Percentiles rank a stretch among this genome's conserved stretches.
phyloP scores from a whole-genome alignment of 1,140 invertebrate species.

The Pogonomyrmex barbatus region DNA sequence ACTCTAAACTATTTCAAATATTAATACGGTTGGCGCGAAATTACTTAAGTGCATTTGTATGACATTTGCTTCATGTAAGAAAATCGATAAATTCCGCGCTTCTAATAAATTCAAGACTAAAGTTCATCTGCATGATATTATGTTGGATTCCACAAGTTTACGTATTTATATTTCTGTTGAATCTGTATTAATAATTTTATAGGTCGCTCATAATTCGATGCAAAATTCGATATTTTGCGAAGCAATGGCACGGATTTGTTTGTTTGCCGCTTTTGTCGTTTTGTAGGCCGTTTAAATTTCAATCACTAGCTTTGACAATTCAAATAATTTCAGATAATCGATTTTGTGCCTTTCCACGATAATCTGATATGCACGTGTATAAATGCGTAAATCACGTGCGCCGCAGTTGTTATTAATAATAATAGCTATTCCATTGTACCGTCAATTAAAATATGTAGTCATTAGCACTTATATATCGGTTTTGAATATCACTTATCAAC shows the following conservation, averaged over 20 bases:
- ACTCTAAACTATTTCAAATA: constrained; percentile 19
- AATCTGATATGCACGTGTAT: constrained; percentile 54
- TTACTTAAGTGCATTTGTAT: constrained; percentile 53
- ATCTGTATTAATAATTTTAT: constrained; percentile 17
- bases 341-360: constrained; percentile 51
- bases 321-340: constrained; percentile 62
- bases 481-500: constrained; percentile 18
- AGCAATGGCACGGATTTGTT: constrained; percentile 51
- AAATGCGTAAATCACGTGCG: constrained; percentile 60
- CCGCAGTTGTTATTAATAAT: constrained; percentile 67
- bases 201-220: constrained; percentile 52
- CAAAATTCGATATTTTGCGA: constrained; percentile 46
- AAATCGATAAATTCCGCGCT: constrained; percentile 64
- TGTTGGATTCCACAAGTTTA: background rate
- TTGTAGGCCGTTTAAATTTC: constrained; percentile 60
- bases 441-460: constrained; percentile 63
- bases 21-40: background rate
- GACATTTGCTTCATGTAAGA: constrained; percentile 57
- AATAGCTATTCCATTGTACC: constrained; percentile 56
- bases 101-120: constrained; percentile 36
- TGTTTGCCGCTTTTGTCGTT: constrained; percentile 20
- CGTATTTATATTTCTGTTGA: background rate
- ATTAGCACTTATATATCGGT: constrained; percentile 50
- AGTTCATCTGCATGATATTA: background rate
- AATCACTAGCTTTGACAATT: constrained; percentile 29